Base-by-base conservation (phyloP, 1,140 invertebrate genomes). In the Drosophila rufa region DNA sequence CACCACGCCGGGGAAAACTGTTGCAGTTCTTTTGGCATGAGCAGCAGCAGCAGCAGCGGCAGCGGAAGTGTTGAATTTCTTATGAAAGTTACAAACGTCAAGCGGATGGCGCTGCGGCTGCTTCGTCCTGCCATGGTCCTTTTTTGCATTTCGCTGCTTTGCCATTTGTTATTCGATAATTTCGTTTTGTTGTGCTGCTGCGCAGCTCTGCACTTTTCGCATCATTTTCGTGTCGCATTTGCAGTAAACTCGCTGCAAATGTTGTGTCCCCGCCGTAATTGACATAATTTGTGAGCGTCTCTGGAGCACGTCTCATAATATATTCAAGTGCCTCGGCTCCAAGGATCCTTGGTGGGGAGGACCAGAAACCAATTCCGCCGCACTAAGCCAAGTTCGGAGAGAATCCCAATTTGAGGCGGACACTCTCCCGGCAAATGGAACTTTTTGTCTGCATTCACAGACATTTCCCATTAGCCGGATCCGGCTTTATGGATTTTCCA, bases 31-130 rank as follows among this genome's bases (percentile, higher is more conserved):
- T 66, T 61, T 55, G 51, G 14, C 38, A 40, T 15, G 15, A 42
- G 40, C 15, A 6, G 14, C 38, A 40, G 40, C 40, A 42, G 40
- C 40, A 5, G 14, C 53, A 56, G 53, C 19, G 46, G 53, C 59
- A 74, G 43, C 82, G 82, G 69, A 81, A 84, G 85, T 84, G 73
- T 90, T 84, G 80, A 79, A 67, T 80, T 84, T 84, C 80, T 75
- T 67, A 75, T 47, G 65, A 65, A 79, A 81, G 68, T 84, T 68
- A 57, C 50, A 65, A 80, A 77, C 42, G 56, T 62, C 53, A 70
- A 68, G 56, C 62, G 62, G 46, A 57, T 58, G 65, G 43, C 58
- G 42, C n/a, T 55, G 40, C 33, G 47, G 48, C 33, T 53, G 42
- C 53, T 57, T 40, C 33, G 42, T 76, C 33, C 71, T 55, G 33